Conservation (phyloP, 2,113 vertebrate genomes). For the Diadophis punctatus region DNA sequence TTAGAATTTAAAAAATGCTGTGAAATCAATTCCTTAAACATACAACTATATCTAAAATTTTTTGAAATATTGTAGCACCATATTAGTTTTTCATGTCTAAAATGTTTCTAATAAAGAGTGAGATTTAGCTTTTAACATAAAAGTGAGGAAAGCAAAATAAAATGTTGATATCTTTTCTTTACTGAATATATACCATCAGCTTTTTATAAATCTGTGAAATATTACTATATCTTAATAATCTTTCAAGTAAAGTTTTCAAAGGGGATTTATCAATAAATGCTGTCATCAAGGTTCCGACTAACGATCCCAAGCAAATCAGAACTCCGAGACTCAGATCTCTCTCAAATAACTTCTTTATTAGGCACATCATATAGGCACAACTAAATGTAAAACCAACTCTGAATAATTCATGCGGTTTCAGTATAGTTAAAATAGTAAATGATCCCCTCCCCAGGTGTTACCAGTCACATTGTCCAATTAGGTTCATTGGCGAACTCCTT, state of each 20-base stretch:
- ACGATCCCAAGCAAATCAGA: too few species aligned
- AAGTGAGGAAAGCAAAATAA: background rate
- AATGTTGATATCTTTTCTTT: background rate
- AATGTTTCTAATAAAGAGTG: background rate
- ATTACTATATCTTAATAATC: background rate
- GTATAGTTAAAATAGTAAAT: too few species aligned
- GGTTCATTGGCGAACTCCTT: too few species aligned
- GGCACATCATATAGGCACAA: too few species aligned
- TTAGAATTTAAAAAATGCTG: background rate
- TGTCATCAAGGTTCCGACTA: too few species aligned
- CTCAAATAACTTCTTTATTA: too few species aligned
- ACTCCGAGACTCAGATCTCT: too few species aligned
- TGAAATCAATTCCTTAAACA: background rate
- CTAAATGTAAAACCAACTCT: too few species aligned
- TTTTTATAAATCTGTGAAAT: background rate
- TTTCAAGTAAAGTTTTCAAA: background rate
- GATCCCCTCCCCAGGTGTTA: too few species aligned
- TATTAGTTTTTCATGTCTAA: background rate
- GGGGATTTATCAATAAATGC: background rate
- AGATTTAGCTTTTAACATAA: background rate
- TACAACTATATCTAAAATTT: background rate
- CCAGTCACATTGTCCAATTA: too few species aligned
- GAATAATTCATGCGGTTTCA: too few species aligned
- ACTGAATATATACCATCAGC: background rate
- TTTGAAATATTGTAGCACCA: background rate